Evolutionary conservation across 1,140 invertebrate genomes (phyloP).

Genomic region (Dinoponera quadriceps): DNA sequence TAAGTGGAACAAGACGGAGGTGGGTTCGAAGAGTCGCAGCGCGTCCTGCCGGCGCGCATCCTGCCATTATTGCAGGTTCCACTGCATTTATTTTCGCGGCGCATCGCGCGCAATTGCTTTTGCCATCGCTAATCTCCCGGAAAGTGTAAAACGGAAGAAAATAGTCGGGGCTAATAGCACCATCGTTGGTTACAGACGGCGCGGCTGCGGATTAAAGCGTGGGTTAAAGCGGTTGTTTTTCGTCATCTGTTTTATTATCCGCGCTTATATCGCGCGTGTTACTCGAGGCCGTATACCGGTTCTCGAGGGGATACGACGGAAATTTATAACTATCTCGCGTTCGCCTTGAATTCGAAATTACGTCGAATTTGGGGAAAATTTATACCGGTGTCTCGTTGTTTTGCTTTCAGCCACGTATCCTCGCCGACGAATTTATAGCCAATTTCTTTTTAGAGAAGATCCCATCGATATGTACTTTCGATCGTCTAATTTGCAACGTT

Average conservation of each 20-base stretch:
- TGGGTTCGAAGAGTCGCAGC: neutral
- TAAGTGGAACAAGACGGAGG: neutral
- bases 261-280: conserved; percentile 41
- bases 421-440: neutral
- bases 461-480: neutral
- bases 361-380: conserved; percentile 15
- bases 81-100: conserved; percentile 30
- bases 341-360: conserved; percentile 38
- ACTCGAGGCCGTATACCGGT: conserved; percentile 1
- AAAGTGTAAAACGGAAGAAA: conserved; percentile 56
- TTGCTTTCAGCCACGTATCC: conserved; percentile 6
- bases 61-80: conserved; percentile 36
- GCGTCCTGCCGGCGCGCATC: neutral
- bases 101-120: conserved; percentile 44
- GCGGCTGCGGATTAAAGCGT: conserved; percentile 44
- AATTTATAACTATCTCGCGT: conserved; percentile 49
- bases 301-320: conserved; percentile 7
- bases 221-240: conserved; percentile 46
- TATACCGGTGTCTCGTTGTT: neutral
- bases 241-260: conserved; percentile 56
- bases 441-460: neutral
- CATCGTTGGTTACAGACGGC: conserved; percentile 45
- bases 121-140: conserved; percentile 51
- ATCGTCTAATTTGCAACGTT: conserved; percentile 7
- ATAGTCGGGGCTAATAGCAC: conserved; percentile 45